phyloP scores from a whole-genome alignment of 2,113 vertebrate genomes.

The Ardeotis arabs region DNA sequence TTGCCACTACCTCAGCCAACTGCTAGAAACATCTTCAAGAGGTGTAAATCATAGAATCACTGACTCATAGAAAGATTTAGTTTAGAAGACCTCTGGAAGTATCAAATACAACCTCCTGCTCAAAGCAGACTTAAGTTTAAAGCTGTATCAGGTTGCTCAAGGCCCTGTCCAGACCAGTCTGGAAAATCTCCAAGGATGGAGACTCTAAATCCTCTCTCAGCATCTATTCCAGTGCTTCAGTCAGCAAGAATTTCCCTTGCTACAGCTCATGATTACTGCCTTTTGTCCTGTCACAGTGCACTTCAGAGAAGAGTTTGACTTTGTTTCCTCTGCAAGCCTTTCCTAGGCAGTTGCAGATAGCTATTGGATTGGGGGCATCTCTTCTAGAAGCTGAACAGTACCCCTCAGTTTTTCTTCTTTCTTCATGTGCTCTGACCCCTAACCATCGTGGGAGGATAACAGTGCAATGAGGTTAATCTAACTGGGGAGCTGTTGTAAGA shows the following conservation, averaged over 20 bases:
- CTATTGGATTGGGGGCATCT: not conserved
- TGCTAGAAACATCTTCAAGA: not conserved
- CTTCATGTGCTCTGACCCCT: not conserved
- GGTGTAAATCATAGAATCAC: not conserved
- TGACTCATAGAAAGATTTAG: not conserved
- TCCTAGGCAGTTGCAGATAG: not conserved
- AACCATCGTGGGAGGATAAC: not conserved
- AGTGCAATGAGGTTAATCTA: not conserved
- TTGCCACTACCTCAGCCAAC: not conserved
- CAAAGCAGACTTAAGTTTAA: not conserved
- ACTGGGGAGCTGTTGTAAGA: not conserved
- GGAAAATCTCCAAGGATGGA: not conserved
- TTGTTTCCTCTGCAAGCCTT: not conserved
- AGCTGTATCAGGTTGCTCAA: not conserved
- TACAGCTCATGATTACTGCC: not conserved
- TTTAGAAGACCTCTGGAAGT: not conserved
- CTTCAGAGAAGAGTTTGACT: not conserved
- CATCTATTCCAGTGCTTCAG: not conserved
- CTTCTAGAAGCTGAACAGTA: not conserved
- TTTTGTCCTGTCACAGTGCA: not conserved
- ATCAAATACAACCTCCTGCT: not conserved
- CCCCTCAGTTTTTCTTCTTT: not conserved
- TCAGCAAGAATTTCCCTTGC: not conserved
- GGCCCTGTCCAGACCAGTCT: not conserved
- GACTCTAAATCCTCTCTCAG: not conserved